Percentiles rank a stretch among this genome's conserved stretches.
Conservation (phyloP, 1,140 invertebrate genomes). For the Drosophila melanogaster region DNA sequence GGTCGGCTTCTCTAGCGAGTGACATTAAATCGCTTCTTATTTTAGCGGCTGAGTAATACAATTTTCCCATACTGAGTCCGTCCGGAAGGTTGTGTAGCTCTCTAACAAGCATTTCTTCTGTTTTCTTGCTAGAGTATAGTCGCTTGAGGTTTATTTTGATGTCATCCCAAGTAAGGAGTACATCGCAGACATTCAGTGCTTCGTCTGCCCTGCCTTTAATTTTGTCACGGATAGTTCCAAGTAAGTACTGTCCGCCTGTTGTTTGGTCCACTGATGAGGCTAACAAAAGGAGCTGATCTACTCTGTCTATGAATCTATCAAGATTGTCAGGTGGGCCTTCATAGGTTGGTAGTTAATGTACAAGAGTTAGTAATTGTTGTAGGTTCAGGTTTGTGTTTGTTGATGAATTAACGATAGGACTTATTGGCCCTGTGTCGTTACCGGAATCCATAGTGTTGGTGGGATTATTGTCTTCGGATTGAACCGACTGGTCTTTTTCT, state of each 20-base stretch:
- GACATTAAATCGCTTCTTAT: background rate
- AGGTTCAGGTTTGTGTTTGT: too few relatives aligned
- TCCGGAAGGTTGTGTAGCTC: too few relatives aligned
- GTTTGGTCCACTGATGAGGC: background rate
- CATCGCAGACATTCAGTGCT: background rate
- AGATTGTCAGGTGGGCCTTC: background rate
- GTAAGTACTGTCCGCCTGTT: conserved; percentile 1
- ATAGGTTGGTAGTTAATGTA: too few relatives aligned
- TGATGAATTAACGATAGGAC: too few relatives aligned
- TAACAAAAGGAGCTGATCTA: background rate
- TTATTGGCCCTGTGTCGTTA: too few relatives aligned
- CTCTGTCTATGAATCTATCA: background rate
- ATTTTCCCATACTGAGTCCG: too few relatives aligned
- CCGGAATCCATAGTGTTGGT: too few relatives aligned
- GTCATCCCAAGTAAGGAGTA: background rate
- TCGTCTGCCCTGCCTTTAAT: background rate
- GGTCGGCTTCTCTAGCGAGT: background rate
- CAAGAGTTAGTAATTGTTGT: too few relatives aligned
- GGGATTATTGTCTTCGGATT: too few relatives aligned
- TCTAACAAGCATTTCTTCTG: background rate
- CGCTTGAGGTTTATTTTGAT: background rate
- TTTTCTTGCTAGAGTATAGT: background rate
- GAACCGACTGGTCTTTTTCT: too few relatives aligned
- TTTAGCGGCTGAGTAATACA: too few relatives aligned
- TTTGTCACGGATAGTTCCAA: conserved; percentile 4